Base-by-base conservation (phyloP, 2,888 invertebrate species). In the Andrena flavipes region DNA sequence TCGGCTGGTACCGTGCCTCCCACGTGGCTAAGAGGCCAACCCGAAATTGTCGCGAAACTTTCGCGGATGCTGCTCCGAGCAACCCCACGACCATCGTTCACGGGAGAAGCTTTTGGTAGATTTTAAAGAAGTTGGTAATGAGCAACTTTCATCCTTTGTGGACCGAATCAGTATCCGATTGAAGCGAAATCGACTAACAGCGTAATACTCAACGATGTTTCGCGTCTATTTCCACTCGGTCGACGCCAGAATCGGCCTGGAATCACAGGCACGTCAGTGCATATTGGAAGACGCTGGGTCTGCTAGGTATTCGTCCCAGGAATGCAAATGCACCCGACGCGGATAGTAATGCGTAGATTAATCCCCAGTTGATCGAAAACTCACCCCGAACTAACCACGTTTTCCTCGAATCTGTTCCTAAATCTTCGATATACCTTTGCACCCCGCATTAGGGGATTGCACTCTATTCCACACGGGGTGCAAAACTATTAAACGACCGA, bases 281-380 rank as follows among this genome's bases (percentile, higher is more conserved):
- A 65, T 71, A 73, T 67, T 71, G 74, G 78, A 82, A 82, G 74
- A 80, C 42, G 71, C 80, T 16, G 69, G 49, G 49, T 68, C 74
- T 71, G 76, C 80, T 71, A 42, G 63, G 71, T 75, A 76, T 84
- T 78, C 76, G 74, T 70, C 72, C 69, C 71, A 54, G 59, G 78
- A 86, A 87, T 88, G 87, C 84, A 87, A 87, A 88, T 87, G 74
- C 68, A 74, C 30, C 33, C 80, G 81, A 65, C 62, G 78, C 56
- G 77, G 63, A 80, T 75, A 74, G 76, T 87, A 84, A 84, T 84
- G 86, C 81, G 88, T 76, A 84, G 81, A 89, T 88, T 88, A 84
- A 90, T 88, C 80, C 87, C 69, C 59, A 54, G 80, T 63, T 75
- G 86, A 80, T 79, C 76, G 87, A 89, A 89, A 90, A 89, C 82